Evolutionary conservation across 2,113 vertebrate genomes (phyloP), one percentile per base, ranked within the genome.

Genomic region (Mormoops blainvillei): DNA sequence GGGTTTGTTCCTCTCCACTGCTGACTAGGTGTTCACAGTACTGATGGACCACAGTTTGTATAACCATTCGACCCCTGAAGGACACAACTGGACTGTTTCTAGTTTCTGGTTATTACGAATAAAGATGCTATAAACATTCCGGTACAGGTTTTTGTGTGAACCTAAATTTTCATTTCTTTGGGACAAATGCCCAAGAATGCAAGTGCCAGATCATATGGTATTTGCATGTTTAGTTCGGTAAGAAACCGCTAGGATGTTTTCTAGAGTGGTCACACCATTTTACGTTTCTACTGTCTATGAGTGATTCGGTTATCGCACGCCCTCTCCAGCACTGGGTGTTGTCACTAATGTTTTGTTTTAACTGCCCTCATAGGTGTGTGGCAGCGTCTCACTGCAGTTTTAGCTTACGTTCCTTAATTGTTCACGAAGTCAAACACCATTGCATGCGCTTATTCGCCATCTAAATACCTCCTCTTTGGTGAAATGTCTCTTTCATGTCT

Each of bases 161-260:
- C 22, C 58, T 43, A 77, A 41, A 74, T 41, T n/a, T 74, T 76
- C 56, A 77, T 28, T 71, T 89, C 63, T 73, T n/a, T 89, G 50
- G 65, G 26, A 70, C 54, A 50, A 86, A 65, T 58, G 77, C 24
- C 41, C 78, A 43, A n/a, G 71, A 33, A 19, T 9, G 18, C 18
- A 65, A 48, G 41, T 77, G 73, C 19, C 45, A 20, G 84, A 20
- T 89, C 56, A 14, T 6, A 22, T 12, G 84, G 50, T 26, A 26
- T 14, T 5, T 2, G 7, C 45, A 16, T 2, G 56, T 65, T 48
- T 61, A 26, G 43, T 38, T 38, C 52, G 52, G 1, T 13, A 80
- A 94, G 48, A 88, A 73, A 31, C 8, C 26, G 31, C 28, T 77
- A 24, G 45, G 45, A 58, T 50, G n/a, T 63, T 65, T 67, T 61